These are phyloP conservation scores for Myodes glareolus DNA, from an alignment of 2,113 vertebrate species.

Conservation along the genomic window DNA sequence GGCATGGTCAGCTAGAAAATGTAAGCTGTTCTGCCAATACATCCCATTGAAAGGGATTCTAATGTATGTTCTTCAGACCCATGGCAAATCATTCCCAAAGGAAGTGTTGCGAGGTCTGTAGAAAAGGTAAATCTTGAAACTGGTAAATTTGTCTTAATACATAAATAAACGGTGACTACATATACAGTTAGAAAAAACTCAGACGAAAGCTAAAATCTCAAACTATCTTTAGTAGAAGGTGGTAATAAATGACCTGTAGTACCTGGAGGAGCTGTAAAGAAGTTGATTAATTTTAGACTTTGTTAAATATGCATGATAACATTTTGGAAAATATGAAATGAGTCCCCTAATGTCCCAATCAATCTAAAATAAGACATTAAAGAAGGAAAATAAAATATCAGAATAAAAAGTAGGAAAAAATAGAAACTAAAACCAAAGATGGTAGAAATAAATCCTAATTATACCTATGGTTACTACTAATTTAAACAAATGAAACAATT, in stretches of 20 bases:
- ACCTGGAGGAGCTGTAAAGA: background rate
- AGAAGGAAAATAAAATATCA: background rate
- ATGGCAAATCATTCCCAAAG: background rate
- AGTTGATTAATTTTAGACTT: constrained; percentile 24
- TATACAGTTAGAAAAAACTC: constrained; percentile 5
- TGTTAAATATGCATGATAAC: background rate
- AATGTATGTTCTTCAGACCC: background rate
- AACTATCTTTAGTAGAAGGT: background rate
- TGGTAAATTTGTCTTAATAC: background rate
- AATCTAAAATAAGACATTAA: constrained; percentile 23
- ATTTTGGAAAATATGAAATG: constrained; percentile 25
- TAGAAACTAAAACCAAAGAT: background rate
- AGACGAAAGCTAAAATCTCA: background rate
- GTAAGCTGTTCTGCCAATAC: background rate
- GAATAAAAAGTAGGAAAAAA: constrained; percentile 28
- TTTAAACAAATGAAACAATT: constrained; percentile 51
- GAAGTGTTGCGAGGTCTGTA: background rate
- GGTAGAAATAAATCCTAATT: constrained; percentile 46
- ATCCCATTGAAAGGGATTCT: background rate
- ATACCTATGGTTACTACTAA: background rate
- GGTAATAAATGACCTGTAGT: background rate
- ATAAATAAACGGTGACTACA: background rate
- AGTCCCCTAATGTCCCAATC: background rate
- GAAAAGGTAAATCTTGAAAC: background rate
- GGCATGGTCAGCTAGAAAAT: background rate